Evolutionary conservation across 1,140 invertebrate species (phyloP).

Genomic region (Druon quercuslanigerum): DNA sequence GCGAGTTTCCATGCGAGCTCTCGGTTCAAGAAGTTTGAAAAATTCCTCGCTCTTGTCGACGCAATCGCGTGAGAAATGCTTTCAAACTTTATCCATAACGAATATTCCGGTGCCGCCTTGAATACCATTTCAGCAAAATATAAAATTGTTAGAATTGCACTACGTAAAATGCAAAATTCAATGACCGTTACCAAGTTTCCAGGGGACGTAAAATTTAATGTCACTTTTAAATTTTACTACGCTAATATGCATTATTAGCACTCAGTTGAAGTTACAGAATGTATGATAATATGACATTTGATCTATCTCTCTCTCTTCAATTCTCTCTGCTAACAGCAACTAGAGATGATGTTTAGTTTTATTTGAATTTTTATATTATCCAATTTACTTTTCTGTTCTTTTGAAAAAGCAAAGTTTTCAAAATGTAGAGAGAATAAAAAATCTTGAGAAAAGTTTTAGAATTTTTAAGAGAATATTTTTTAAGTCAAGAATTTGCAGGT

Average conservation of each 20-base stretch:
- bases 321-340: not conserved
- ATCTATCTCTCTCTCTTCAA: not conserved
- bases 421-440: too few species aligned
- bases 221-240: conserved; percentile 1
- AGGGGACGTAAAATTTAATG: not conserved
- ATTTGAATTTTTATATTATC: too few species aligned
- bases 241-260: conserved; percentile 18
- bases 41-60: not conserved
- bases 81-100: conserved; percentile 17
- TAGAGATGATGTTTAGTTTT: too few species aligned
- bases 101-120: not conserved
- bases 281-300: not conserved
- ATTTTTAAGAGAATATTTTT: too few species aligned
- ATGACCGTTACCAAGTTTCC: conserved; percentile 4
- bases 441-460: too few species aligned
- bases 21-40: not conserved
- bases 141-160: conserved; percentile 12
- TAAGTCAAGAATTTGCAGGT: too few species aligned
- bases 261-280: not conserved
- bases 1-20: not conserved
- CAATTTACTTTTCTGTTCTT: too few species aligned
- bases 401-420: too few species aligned
- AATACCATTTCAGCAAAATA: not conserved
- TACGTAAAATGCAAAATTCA: conserved; percentile 8
- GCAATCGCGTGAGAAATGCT: conserved; percentile 27